These are phyloP conservation scores for Trichoplusia ni DNA, from an alignment of 1,140 invertebrate species.

Conservation along the genomic window DNA sequence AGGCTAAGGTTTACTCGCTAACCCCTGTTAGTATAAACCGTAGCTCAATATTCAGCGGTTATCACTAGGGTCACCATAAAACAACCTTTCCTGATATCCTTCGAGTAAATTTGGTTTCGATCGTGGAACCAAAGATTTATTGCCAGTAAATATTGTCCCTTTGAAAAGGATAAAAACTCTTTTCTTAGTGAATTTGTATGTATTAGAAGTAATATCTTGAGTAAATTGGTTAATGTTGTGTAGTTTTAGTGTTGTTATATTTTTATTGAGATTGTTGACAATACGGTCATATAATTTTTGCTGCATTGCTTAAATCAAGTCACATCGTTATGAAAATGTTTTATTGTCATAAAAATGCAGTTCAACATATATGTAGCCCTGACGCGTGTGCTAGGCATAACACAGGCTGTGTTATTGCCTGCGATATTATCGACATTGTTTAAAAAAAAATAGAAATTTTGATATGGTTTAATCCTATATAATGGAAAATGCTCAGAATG, in stretches of 20 bases:
- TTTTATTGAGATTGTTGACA: background rate
- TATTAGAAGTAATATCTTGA: background rate
- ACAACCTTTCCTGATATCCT: constrained; percentile 14
- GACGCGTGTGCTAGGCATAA: no score
- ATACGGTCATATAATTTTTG: no score
- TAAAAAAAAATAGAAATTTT: no score
- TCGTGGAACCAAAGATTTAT: constrained; percentile 2
- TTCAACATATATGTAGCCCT: no score
- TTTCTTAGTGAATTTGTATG: constrained; percentile 9
- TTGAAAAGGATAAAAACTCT: constrained; percentile 15
- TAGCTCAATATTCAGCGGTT: constrained; percentile 14
- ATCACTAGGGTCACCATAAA: constrained; percentile 41
- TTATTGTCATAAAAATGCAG: no score
- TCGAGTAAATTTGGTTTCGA: constrained; percentile 11
- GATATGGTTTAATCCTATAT: no score
- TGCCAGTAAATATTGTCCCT: constrained; percentile 17
- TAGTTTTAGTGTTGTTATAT: background rate
- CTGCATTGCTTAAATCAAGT: no score
- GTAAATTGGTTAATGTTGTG: background rate
- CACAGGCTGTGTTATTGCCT: no score
- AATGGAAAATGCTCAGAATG: no score
- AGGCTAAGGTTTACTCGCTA: constrained; percentile 1
- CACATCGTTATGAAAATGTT: no score
- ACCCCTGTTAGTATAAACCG: background rate
- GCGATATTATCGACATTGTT: no score